phyloP scores from a whole-genome alignment of 2,113 vertebrate genomes.

The Micromys minutus region DNA sequence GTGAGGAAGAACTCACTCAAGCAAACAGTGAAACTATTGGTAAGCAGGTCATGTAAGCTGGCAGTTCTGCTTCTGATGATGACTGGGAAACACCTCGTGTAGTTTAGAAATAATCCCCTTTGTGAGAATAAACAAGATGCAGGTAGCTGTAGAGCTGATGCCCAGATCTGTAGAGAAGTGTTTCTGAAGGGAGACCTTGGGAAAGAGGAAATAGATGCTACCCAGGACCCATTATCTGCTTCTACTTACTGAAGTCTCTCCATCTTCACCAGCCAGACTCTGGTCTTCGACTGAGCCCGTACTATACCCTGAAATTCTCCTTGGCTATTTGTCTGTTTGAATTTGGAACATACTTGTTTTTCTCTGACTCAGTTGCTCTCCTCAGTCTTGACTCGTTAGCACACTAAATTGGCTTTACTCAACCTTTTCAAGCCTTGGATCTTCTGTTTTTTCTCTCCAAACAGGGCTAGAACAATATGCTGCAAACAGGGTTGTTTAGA shows the following conservation, averaged over 20 bases:
- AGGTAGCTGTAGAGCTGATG: not conserved
- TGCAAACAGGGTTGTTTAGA: conserved; percentile 11
- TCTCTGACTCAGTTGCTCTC: not conserved
- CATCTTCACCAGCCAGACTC: not conserved
- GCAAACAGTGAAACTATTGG: not conserved
- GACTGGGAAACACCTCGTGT: not conserved
- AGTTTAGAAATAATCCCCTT: not conserved
- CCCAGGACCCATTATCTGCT: not conserved
- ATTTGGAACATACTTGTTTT: conserved; percentile 33
- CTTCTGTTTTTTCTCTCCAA: conserved; percentile 1
- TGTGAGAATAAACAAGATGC: not conserved
- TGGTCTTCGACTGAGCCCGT: not conserved
- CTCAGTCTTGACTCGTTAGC: conserved; percentile 8
- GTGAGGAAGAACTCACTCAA: not conserved
- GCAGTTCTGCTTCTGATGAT: conserved; percentile 1
- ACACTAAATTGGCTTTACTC: conserved; percentile 13
- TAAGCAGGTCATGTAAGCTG: not conserved
- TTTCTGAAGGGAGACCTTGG: not conserved
- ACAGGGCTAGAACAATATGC: not conserved
- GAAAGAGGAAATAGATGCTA: not conserved
- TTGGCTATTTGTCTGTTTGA: not conserved
- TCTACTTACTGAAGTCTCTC: not conserved
- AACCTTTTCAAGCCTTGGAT: not conserved
- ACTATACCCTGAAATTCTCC: not conserved
- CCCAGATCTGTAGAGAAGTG: not conserved